Base-by-base conservation (phyloP, 2,113 vertebrate genomes). In the Xiphophorus hellerii region DNA sequence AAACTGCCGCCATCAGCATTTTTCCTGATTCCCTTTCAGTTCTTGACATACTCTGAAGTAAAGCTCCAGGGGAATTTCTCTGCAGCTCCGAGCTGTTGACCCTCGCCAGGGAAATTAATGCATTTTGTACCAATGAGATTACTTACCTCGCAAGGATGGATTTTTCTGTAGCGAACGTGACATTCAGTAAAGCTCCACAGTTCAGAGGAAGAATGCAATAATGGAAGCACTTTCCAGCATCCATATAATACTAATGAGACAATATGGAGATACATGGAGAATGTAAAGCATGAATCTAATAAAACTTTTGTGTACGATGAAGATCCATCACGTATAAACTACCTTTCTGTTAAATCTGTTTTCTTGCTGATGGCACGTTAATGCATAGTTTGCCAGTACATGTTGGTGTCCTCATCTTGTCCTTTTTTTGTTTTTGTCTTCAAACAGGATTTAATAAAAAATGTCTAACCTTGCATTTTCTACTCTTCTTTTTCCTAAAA, bases 1-100 rank as follows among this genome's bases (percentile, higher is more conserved):
- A 90, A 89, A 87, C 63, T 79, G 84, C 83, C 42, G 8, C 28
- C 70, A 48, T 10, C 76, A 89, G 86, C 90, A 87, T 54, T 84
- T 69, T 17, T 74, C 60, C 54, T 73, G 74, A 48, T 60, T 58
- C 22, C 30, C 30, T 54, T 72, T 62, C 75, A 72, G 78, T 83
- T 78, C 61, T 64, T 72, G 44, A 81, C 58, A 76, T 9, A 33
- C 62, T 69, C 60, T 60, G 62, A 48, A 66, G 15, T 62, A 30
- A 69, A 62, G 68, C 65, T 62, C 28, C n/a, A 68, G 6, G 66
- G 70, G 74, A 78, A 35, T 66, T 30, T 69, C 37, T 79, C 27
- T 71, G 63, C 31, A 67, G 72, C 68, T 22, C 37, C 12, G 69
- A 69, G 27, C 51, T 67, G 66, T 28, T 65, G 29, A 39, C 58